A percentile compares a stretch with the other conserved stretches of the same genome.
phyloP scores from a whole-genome alignment of 2,797 vertebrate species.

The Serranus cabrilla region DNA sequence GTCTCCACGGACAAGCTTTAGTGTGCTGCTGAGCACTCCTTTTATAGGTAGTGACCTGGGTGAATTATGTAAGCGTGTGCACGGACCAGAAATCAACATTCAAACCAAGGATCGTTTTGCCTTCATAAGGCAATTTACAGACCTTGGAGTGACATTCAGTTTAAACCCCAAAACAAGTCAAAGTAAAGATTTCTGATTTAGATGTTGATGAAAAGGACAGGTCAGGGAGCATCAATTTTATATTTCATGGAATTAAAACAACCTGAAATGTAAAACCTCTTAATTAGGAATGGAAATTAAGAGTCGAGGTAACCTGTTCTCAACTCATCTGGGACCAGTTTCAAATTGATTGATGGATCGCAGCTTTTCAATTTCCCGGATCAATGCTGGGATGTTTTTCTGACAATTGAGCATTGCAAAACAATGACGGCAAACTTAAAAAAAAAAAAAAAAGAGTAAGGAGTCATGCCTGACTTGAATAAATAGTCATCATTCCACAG shows the following conservation, averaged over 20 bases:
- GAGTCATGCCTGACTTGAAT: too few species aligned
- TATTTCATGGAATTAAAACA: conserved; percentile 2
- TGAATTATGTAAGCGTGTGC: conserved; percentile 76
- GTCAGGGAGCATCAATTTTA: background rate
- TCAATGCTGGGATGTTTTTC: too few species aligned
- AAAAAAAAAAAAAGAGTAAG: too few species aligned
- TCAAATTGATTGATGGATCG: too few species aligned
- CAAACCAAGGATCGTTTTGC: conserved; percentile 54
- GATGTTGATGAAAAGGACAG: background rate
- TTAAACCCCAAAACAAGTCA: background rate
- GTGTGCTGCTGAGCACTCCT: conserved; percentile 72
- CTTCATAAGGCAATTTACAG: conserved; percentile 73
- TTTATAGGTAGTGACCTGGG: conserved; percentile 84
- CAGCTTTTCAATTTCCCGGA: too few species aligned
- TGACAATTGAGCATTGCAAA: too few species aligned
- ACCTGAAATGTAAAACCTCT: background rate
- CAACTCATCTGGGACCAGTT: too few species aligned
- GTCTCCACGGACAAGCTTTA: conserved; percentile 63
- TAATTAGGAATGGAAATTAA: background rate
- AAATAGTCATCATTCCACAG: too few species aligned
- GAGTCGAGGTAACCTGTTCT: too few species aligned
- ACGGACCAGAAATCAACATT: conserved; percentile 69
- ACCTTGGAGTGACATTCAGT: conserved; percentile 43
- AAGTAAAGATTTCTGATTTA: conserved; percentile 6
- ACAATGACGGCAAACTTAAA: too few species aligned